Evolutionary conservation across 1,140 invertebrate genomes (phyloP), one percentile per base, ranked within the genome.

Genomic region (Sitobion miscanthi): DNA sequence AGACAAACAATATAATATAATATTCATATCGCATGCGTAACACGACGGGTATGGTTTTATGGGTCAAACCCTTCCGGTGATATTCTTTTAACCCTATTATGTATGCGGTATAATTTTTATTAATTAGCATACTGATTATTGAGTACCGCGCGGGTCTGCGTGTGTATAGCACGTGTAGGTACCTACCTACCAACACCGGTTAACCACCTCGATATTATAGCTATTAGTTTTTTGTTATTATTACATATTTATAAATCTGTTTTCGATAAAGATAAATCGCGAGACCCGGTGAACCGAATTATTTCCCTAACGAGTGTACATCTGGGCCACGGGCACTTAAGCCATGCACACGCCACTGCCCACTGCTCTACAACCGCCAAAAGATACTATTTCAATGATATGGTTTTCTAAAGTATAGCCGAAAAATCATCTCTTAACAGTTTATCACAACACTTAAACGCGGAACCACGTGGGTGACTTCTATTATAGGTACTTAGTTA

Each of bases 111-210:
- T 20, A 87, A 87, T 87, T 87, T 87, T 87, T n/a, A 45, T 87
- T 87, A 87, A 87, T 87, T 87, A 87, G 85, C 45, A 47, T 87
- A 87, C 42, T 85, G 42, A 85, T 85, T 87, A 87, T 47, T 47
- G 85, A 87, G 83, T 45, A 45, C 83, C 9, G 4, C 8, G 23
- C 9, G 7, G 83, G 83, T 4, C 21, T 23, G 38, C 83, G 83
- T 83, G 83, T 25, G 38, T 42, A 54, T 14, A 38, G 42, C 14
- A 25, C 83, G 38, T 42, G 21, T 30, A 69, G 38, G n/a, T 35
- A 82, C 25, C 25, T 62, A 62, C 8, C 30, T 69, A 62, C 8
- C 30, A n/a, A 23, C 83, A 25, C 23, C 83, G 42, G 21, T 85
- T 42, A 83, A 83, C 82, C 14, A 17, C 62, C 14, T 7, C 38